Base-by-base conservation (phyloP, 2,888 invertebrate genomes). In the Sphaeridia pumilis region DNA sequence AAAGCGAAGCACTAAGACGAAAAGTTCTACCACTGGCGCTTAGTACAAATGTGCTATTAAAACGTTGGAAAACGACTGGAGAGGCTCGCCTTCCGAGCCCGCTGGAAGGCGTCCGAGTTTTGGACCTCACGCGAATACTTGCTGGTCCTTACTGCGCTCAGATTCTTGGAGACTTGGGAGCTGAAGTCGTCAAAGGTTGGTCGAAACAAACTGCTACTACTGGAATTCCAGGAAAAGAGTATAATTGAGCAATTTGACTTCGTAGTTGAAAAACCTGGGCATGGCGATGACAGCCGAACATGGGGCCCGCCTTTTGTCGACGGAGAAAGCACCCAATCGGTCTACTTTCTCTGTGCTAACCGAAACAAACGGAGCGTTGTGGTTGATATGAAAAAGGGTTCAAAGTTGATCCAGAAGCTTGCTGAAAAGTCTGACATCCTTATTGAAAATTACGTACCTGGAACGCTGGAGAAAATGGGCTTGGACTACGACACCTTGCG, bases 131-230 rank as follows among this genome's bases (percentile, higher is more conserved):
- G 4, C 75, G 94, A 65, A 84, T 95, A 36, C 79, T 94, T 2
- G 94, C 95, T 21, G 95, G 95, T 0, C 95, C 95, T 0, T 87
- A 84, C 68, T 93, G 93, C 69, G 85, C 93, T 0, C 92, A 93
- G 93, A 78, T 89, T 50, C 73, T 97, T 17, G 73, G 75, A 47
- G 68, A 76, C 25, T 72, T 75, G 51, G 76, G 76, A 65, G 69
- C 76, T 3, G 75, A 76, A 66, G 67, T 64, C 14, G 60, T 64
- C 27, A 64, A 64, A 57, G 58, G 64, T 64, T 31, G n/a, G n/a
- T 10, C 12, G n/a, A n/a, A n/a, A n/a, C n/a, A n/a, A n/a, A n/a
- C 5, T n/a, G n/a, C n/a, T n/a, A n/a, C n/a, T n/a, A n/a, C n/a
- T n/a, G n/a, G n/a, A n/a, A n/a, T n/a, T n/a, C n/a, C n/a, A n/a